Base-by-base conservation (phyloP, 2,888 invertebrate species). In the Lithophane leautieri region DNA sequence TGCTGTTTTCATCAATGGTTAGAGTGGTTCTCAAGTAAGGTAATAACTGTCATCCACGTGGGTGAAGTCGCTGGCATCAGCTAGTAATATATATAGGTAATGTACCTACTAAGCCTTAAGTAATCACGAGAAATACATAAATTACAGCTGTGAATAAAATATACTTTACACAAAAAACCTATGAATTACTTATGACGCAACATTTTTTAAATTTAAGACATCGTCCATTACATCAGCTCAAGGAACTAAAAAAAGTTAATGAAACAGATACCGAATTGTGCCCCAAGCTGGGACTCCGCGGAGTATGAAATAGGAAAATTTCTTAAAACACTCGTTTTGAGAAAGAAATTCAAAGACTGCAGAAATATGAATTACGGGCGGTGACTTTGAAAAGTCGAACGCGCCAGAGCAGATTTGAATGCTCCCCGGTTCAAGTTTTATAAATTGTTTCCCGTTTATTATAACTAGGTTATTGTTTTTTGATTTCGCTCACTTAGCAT, bases 321-420 rank as follows among this genome's bases (percentile, higher is more conserved):
- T 84, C 81, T 83, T 73, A 82, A 81, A 81, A 86, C 77, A 76
- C 77, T 76, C 73, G 77, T 82, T 80, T 79, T 65, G 62, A 70
- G 78, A 78, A 82, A 86, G 88, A 89, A 86, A 85, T 88, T 88
- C 88, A 81, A 83, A 88, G 86, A 91, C 87, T 90, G 90, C 89
- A 90, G 88, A 87, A 89, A 90, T 90, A 91, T 92, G 92, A 94
- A 90, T 92, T 93, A 93, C 91, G 90, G 80, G 81, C 87, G 82
- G 87, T 90, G 92, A 92, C 93, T 92, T 92, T 91, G 92, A 92
- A 91, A 93, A 93, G 91, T 92, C 89, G 86, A 87, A 88, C 88
- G 86, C 88, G 84, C 88, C 84, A 82, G 73, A 78, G 79, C 81
- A 84, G 80, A 82, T 86, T 84, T 79, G 76, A 87, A 87, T 84